phyloP scores from a whole-genome alignment of 2,113 vertebrate genomes.

The Chaetodon trifascialis region DNA sequence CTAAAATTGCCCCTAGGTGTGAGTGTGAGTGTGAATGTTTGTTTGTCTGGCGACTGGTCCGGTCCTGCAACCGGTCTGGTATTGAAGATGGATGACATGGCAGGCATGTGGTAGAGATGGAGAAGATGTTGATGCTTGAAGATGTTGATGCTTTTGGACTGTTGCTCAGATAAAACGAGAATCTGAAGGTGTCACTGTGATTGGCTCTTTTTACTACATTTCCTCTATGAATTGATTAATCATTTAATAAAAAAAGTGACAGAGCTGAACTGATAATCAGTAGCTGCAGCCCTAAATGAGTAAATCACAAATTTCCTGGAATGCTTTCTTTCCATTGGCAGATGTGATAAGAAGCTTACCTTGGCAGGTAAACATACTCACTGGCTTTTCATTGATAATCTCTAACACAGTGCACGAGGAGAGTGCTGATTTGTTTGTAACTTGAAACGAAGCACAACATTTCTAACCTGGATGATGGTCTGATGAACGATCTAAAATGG shows the following conservation, averaged over 20 bases:
- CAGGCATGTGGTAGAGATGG: too few species aligned
- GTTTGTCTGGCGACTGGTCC: too few species aligned
- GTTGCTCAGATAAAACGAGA: background rate
- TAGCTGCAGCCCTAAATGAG: background rate
- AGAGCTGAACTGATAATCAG: background rate
- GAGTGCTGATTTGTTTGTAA: background rate
- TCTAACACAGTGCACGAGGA: constrained; percentile 15
- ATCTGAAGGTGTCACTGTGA: background rate
- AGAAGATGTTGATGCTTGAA: too few species aligned
- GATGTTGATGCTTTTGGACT: background rate
- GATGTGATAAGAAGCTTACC: constrained; percentile 45
- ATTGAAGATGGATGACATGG: too few species aligned
- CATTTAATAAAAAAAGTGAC: background rate
- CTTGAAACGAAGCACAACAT: background rate
- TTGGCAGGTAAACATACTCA: constrained; percentile 31
- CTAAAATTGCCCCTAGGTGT: too few species aligned
- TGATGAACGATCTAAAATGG: background rate
- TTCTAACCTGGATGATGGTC: background rate
- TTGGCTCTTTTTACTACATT: too few species aligned
- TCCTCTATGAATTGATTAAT: background rate
- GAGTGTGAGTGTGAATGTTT: too few species aligned
- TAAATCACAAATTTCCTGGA: background rate
- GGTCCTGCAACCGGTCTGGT: too few species aligned
- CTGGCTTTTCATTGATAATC: constrained; percentile 36
- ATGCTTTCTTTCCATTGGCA: constrained; percentile 16